Conservation (phyloP, 2,888 invertebrate genomes). For the Harpagoxenus sublaevis region DNA sequence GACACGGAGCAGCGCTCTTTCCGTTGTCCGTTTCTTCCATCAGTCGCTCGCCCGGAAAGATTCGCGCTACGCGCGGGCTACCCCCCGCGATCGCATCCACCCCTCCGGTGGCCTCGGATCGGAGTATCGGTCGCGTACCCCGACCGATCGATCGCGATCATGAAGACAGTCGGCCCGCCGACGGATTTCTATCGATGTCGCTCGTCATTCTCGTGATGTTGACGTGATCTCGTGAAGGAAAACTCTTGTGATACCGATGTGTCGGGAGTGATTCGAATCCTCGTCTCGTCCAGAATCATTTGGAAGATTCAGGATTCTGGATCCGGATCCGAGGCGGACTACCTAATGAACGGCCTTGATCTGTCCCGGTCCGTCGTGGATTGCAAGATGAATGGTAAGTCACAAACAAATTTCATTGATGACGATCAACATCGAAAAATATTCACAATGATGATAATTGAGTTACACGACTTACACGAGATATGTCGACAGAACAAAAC, state of each 20-base stretch:
- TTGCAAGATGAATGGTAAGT: conserved; percentile 82
- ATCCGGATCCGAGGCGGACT: not conserved
- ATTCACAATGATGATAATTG: not conserved
- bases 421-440: not conserved
- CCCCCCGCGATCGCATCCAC: conserved; percentile 45
- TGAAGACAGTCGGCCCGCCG: conserved; percentile 18
- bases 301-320: conserved; percentile 24
- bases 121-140: conserved; percentile 22
- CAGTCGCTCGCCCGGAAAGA: conserved; percentile 27
- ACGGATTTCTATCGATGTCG: not conserved
- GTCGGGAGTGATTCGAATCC: conserved; percentile 62
- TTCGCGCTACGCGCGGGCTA: conserved; percentile 47
- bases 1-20: conserved; percentile 82
- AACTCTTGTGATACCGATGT: conserved; percentile 61
- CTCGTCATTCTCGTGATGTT: conserved; percentile 52
- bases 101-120: conserved; percentile 33
- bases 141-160: conserved; percentile 65
- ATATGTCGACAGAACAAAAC: conserved; percentile 26
- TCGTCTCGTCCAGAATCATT: conserved; percentile 19
- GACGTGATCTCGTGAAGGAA: conserved; percentile 56
- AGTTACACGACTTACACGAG: not conserved
- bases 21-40: conserved; percentile 65
- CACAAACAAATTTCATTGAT: not conserved
- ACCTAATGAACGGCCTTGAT: conserved; percentile 76
- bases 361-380: conserved; percentile 78